Conservation (phyloP, 2,888 invertebrate species). For the Auanema freiburgensis region DNA sequence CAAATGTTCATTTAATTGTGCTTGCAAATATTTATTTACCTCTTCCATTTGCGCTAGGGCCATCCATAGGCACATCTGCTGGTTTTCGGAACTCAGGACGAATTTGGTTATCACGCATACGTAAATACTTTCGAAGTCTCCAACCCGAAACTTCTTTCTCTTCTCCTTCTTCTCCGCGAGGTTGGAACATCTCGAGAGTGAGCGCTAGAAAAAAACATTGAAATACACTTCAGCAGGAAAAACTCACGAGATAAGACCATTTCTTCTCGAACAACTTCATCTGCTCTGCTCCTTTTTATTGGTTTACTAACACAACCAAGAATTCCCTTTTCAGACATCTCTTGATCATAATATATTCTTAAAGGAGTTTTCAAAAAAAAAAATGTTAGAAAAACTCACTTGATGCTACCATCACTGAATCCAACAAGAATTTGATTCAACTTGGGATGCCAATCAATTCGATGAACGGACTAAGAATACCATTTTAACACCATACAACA, state of each 20-base stretch:
- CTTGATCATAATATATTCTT: slow-evolving; percentile 82
- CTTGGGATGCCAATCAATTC: slow-evolving; percentile 92
- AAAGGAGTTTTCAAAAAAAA: slow-evolving; percentile 5
- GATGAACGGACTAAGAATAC: slow-evolving; percentile 73
- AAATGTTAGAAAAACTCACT: slow-evolving; percentile 4
- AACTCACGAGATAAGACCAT: slow-evolving; percentile 84
- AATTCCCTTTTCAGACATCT: slow-evolving; percentile 81
- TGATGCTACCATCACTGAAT: slow-evolving; percentile 72
- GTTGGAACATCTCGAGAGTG: slow-evolving; percentile 89
- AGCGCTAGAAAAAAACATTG: slow-evolving; percentile 69
- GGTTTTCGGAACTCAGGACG: slow-evolving; percentile 66
- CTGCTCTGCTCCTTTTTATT: slow-evolving; percentile 65
- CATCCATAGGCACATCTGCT: slow-evolving; percentile 70
- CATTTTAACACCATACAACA: background rate
- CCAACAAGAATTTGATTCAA: slow-evolving; percentile 94
- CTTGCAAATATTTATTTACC: slow-evolving; percentile 15
- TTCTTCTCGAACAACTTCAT: slow-evolving; percentile 84
- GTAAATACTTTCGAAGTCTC: slow-evolving; percentile 56
- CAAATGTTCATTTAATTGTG: slow-evolving; percentile 65
- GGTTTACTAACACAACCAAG: slow-evolving; percentile 78
- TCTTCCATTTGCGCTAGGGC: slow-evolving; percentile 66
- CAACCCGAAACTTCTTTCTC: slow-evolving; percentile 62
- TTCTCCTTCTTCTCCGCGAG: slow-evolving; percentile 70
- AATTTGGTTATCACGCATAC: slow-evolving; percentile 64
- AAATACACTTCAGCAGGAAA: slow-evolving; percentile 6